Evolutionary conservation across 2,113 vertebrate species (phyloP).

Genomic region (Bufo bufo): DNA sequence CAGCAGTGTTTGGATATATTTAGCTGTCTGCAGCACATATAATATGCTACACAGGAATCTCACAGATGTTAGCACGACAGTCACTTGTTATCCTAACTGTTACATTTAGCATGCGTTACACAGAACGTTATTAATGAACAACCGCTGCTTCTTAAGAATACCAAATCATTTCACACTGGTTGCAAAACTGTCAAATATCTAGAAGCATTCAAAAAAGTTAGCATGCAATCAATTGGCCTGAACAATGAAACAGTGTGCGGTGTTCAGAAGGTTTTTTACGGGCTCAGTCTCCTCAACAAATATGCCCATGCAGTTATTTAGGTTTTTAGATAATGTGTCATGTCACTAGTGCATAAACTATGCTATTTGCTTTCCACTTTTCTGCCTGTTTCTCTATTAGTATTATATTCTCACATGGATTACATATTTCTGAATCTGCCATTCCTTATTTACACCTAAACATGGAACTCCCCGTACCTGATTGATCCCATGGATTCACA

Average conservation of each 20-base stretch:
- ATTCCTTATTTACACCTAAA: too few species aligned
- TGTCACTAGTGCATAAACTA: neutral
- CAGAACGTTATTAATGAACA: neutral
- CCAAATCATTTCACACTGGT: neutral
- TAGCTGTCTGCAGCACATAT: neutral
- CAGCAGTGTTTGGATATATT: neutral
- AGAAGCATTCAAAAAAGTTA: neutral
- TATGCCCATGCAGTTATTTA: neutral
- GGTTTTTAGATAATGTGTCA: neutral
- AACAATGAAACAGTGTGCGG: neutral
- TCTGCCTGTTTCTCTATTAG: too few species aligned
- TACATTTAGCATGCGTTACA: constrained; percentile 26
- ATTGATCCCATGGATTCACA: too few species aligned
- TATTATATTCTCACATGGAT: too few species aligned
- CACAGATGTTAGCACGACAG: neutral
- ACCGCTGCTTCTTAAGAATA: neutral
- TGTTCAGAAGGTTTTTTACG: neutral
- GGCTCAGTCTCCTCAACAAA: neutral
- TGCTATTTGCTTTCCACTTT: neutral
- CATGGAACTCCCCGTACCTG: too few species aligned
- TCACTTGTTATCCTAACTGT: neutral
- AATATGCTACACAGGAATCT: neutral
- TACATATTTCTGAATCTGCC: too few species aligned
- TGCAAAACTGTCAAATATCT: neutral
- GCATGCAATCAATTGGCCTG: neutral